These are phyloP conservation scores for Drosophila chauvacae DNA, from an alignment of 1,140 invertebrate genomes.

Conservation along the genomic window DNA sequence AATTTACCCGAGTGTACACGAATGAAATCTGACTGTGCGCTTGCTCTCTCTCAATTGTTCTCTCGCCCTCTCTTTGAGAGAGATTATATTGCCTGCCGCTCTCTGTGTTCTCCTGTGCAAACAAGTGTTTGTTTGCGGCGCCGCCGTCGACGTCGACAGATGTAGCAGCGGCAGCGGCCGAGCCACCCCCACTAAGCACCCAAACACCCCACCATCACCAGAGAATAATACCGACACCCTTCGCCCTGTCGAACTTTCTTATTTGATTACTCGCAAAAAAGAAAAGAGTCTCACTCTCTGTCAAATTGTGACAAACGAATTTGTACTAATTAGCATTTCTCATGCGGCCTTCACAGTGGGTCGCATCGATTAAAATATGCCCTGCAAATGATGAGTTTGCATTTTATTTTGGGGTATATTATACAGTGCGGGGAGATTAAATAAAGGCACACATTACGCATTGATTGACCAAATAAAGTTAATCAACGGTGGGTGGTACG, in stretches of 20 bases:
- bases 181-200: slow-evolving; percentile 13
- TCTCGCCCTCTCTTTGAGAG: slow-evolving; percentile 13
- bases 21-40: slow-evolving; percentile 27
- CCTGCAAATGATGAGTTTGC: slow-evolving; percentile 21
- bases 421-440: slow-evolving; percentile 9
- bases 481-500: neutral
- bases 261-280: slow-evolving; percentile 54
- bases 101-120: slow-evolving; percentile 71
- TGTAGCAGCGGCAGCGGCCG: slow-evolving; percentile 10
- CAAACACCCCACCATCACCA: neutral
- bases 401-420: slow-evolving; percentile 1
- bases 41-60: slow-evolving; percentile 50
- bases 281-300: slow-evolving; percentile 40
- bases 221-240: neutral
- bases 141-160: slow-evolving; percentile 34
- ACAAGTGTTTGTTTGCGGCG: slow-evolving; percentile 79
- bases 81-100: neutral
- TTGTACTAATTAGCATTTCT: slow-evolving; percentile 71
- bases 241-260: slow-evolving; percentile 57
- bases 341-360: slow-evolving; percentile 56
- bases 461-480: slow-evolving; percentile 16
- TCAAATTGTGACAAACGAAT: slow-evolving; percentile 62
- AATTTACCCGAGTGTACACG: neutral
- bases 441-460: neutral
- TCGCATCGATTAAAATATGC: slow-evolving; percentile 32